Base-by-base conservation (phyloP, 1,140 invertebrate genomes). In the Cydia splendana region DNA sequence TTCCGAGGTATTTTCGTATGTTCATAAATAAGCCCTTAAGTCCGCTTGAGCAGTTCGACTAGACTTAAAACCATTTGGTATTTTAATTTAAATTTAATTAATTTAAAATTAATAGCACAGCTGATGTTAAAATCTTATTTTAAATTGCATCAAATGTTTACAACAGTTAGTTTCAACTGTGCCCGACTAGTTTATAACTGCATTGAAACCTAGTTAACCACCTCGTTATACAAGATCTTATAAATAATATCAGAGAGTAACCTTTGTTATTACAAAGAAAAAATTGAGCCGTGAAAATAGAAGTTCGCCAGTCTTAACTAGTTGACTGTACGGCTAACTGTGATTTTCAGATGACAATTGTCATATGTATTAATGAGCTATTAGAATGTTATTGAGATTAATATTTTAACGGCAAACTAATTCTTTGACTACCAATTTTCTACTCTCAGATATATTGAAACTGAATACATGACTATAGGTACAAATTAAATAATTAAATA, bases 41-140 rank as follows among this genome's bases (percentile, higher is more conserved):
- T 74, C 69, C 80, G 78, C 78, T 84, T 84, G 80, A 81, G 80
- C 80, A 84, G 71, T 24, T 48, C 30, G 71, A 74, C 71, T 74
- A 74, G 71, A 74, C 71, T 69, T 69, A 74, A 20, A 51, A 74
- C 71, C 71, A 86, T 88, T 88, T 87, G 87, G 85, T 88, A 86
- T 84, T n/a, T 57, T 57, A 18, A 18, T 57, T 57, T 4, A 51
- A 7, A 51, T 51, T 57, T 80, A 82, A 76, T 57, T 80, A 82
- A 76, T 81, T 82, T 77, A 79, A 76, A 6, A 30, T 69, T 34
- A 69, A 69, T 34, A 38, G 13, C 65, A 69, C 65, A 69, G 65
- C 30, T 69, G 65, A 69, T 15, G 5, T 57, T 69, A 34, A 69
- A 69, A 65, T 65, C 24, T 28, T 65, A 65, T 65, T 65, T 65